Conservation (phyloP, 2,797 vertebrate species). For the Peromyscus eremicus region DNA sequence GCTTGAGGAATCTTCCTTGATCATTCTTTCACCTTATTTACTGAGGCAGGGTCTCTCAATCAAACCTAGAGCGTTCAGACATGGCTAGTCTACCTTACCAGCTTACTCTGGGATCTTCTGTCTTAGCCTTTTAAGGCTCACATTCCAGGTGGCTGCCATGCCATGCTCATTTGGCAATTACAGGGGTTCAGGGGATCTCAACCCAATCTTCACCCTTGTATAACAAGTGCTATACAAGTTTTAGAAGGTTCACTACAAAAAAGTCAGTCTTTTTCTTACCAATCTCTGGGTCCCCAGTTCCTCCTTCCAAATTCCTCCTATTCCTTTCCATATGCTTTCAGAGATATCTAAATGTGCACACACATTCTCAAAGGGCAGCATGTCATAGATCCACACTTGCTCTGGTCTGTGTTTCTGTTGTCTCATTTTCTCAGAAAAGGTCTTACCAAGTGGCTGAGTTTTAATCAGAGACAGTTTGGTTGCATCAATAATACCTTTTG, state of each 20-base stretch:
- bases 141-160: background rate
- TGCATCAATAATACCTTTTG: background rate
- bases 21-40: background rate
- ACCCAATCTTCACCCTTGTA: background rate
- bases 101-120: background rate
- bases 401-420: background rate
- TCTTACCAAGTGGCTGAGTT: background rate
- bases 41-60: background rate
- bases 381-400: background rate
- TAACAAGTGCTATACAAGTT: background rate
- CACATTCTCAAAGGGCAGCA: background rate
- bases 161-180: background rate
- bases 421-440: slow-evolving; percentile 43
- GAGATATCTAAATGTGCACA: background rate
- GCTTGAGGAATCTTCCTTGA: background rate
- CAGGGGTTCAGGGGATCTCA: background rate
- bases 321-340: background rate
- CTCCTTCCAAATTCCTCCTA: background rate
- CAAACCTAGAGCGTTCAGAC: background rate
- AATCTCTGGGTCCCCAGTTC: background rate
- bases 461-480: slow-evolving; percentile 4
- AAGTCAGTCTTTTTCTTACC: background rate
- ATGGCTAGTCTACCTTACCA: background rate
- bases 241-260: background rate
- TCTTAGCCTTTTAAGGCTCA: background rate